Evolutionary conservation across 1,140 invertebrate species (phyloP), one percentile per base, ranked within the genome.

Genomic region (Ceratina australensis): DNA sequence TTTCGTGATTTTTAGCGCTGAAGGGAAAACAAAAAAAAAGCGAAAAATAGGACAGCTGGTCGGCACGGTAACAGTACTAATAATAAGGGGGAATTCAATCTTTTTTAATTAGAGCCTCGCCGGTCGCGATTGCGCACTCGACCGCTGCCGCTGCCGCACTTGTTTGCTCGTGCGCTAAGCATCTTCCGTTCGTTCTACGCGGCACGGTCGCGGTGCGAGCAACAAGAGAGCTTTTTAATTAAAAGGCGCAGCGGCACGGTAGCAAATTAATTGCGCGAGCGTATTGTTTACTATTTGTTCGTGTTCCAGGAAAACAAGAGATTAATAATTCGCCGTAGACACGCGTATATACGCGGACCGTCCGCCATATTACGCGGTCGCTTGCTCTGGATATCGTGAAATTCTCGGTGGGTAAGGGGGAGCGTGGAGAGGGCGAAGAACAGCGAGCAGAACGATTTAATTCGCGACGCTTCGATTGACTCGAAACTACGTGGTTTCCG

Each of bases 201-300:
- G 8, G 3, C 33, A n/a, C 5, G 10, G 33, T 0, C 33, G 33
- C 54, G 33, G 15, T 15, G 13, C 20, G 22, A 7, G 33, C 33
- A 42, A 42, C 52, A 15, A 5, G 59, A 26, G 52, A 56, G 79
- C 49, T 47, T 68, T 85, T 85, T 85, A 84, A 85, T 84, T 85
- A 81, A 84, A 84, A 81, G 67, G 72, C 57, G 69, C 69, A 59
- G 63, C 74, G 72, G 64, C 24, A 64, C 75, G 60, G 50, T 78
- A 78, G 79, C 76, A 63, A 85, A 85, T 85, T 85, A 85, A 85
- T 85, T 85, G 83, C 75, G 69, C 79, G 79, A 76, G 74, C 75
- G 73, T 81, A 84, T 85, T 85, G 83, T 84, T 84, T 84, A 80
- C 81, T 69, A 84, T 84, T 84, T 80, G 82, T 84, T 68, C 74